Evolutionary conservation across 1,140 invertebrate genomes (phyloP).

Genomic region (Drosophila yakuba): DNA sequence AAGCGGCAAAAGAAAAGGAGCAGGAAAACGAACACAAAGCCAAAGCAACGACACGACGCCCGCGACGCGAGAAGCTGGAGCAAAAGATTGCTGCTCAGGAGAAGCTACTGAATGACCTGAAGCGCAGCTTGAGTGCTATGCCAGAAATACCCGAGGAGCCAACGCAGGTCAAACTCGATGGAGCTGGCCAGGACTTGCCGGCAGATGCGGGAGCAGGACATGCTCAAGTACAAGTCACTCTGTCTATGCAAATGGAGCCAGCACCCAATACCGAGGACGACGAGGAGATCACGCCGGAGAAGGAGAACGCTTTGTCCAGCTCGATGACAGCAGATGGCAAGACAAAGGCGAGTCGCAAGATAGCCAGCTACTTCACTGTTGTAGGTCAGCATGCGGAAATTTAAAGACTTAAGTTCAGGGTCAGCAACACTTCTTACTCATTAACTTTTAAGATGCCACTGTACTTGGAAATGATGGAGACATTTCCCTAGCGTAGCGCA

Average conservation of each 20-base stretch:
- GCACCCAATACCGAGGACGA: constrained; percentile 39
- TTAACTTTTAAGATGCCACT: constrained; percentile 64
- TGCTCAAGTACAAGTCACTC: constrained; percentile 70
- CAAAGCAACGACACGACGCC: constrained; percentile 35
- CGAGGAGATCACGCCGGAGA: constrained; percentile 63
- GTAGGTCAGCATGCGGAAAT: constrained; percentile 80
- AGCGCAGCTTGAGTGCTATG: constrained; percentile 49
- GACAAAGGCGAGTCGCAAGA: constrained; percentile 71
- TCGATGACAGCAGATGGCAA: constrained; percentile 37
- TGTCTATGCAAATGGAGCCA: constrained; percentile 77
- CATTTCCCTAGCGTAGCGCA: constrained; percentile 49
- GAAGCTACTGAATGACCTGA: constrained; percentile 53
- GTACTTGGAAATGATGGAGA: constrained; percentile 60
- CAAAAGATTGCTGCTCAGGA: constrained; percentile 69
- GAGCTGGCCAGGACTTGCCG: constrained; percentile 25
- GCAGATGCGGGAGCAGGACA: constrained; percentile 65
- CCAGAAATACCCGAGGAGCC: constrained; percentile 57
- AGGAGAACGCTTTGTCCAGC: constrained; percentile 69
- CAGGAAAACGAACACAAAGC: constrained; percentile 15
- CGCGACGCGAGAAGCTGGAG: constrained; percentile 62
- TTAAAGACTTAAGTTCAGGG: constrained; percentile 74
- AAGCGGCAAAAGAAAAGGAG: constrained; percentile 8
- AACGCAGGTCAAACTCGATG: not conserved
- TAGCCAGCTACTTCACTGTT: constrained; percentile 78
- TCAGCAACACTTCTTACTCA: constrained; percentile 65